Evolutionary conservation across 1,140 invertebrate genomes (phyloP).

Genomic region (Acarapis woodi): DNA sequence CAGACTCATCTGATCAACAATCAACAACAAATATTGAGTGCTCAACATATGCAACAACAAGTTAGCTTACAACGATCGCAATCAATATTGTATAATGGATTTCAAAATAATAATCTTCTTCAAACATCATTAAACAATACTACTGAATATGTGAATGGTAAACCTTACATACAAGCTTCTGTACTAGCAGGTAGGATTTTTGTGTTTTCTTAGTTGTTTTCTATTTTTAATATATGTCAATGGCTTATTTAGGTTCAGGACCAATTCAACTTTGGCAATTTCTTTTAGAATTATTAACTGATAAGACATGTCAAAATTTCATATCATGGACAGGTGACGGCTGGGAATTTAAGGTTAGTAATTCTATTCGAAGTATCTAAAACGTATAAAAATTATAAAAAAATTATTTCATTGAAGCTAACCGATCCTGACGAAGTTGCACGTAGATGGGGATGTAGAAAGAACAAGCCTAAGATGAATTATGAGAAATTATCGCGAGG

Average conservation of each 20-base stretch:
- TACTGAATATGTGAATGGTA: constrained; percentile 33
- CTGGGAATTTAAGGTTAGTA: constrained; percentile 92
- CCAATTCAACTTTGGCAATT: constrained; percentile 95
- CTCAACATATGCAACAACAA: too few relatives aligned
- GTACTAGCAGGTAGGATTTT: constrained; percentile 27
- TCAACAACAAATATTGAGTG: too few relatives aligned
- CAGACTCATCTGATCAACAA: too few relatives aligned
- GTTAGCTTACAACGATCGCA: too few relatives aligned
- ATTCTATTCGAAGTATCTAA: too few relatives aligned
- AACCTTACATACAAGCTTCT: constrained; percentile 37
- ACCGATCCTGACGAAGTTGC: constrained; percentile 94
- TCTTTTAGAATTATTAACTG: constrained; percentile 70
- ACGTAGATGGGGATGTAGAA: constrained; percentile 76
- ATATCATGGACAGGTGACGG: constrained; percentile 95
- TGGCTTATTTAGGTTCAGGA: constrained; percentile 34
- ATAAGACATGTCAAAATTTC: constrained; percentile 79
- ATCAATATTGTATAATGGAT: too few relatives aligned
- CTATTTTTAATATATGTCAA: neutral
- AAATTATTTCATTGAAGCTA: too few relatives aligned
- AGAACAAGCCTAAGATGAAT: constrained; percentile 98
- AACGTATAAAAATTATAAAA: too few relatives aligned
- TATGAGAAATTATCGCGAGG: constrained; percentile 88
- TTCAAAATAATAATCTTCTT: too few relatives aligned
- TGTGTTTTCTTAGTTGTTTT: neutral
- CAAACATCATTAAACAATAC: too few relatives aligned